A percentile compares a stretch with the other conserved stretches of the same genome.
phyloP scores from a whole-genome alignment of 2,113 vertebrate genomes.

The Carassius gibelio region DNA sequence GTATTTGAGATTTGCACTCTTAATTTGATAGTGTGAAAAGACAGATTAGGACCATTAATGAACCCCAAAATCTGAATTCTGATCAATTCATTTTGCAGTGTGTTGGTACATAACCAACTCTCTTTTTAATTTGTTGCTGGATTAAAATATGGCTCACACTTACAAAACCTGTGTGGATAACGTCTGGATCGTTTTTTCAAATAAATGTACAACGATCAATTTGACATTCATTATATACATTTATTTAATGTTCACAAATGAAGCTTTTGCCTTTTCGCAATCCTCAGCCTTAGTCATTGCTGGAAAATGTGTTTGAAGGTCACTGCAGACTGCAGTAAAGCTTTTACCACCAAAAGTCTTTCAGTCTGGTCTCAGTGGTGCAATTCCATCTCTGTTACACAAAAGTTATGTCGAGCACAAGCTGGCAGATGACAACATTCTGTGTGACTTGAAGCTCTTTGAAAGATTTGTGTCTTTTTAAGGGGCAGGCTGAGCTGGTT shows the following conservation, averaged over 20 bases:
- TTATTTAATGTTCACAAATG: background rate
- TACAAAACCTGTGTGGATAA: background rate
- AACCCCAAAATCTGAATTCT: background rate
- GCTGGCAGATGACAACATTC: slow-evolving; percentile 33
- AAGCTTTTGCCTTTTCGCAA: slow-evolving; percentile 13
- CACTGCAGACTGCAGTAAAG: slow-evolving; percentile 42
- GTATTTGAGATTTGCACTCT: slow-evolving; percentile 24
- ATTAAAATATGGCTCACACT: background rate
- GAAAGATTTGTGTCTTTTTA: slow-evolving; percentile 26
- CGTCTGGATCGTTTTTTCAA: background rate
- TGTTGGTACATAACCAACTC: background rate
- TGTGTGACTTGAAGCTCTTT: slow-evolving; percentile 36
- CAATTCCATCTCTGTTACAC: slow-evolving; percentile 31
- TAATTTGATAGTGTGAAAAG: background rate
- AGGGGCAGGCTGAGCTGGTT: slow-evolving; percentile 43
- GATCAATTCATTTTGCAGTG: background rate
- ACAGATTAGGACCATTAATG: background rate
- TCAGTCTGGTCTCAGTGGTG: slow-evolving; percentile 22
- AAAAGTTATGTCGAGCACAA: slow-evolving; percentile 20
- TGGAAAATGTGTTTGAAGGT: slow-evolving; percentile 44
- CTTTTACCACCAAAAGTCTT: slow-evolving; percentile 38
- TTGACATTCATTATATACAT: background rate
- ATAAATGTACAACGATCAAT: background rate
- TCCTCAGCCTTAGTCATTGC: background rate
- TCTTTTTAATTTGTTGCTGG: background rate